A percentile compares a stretch with the other conserved stretches of the same genome.
Evolutionary conservation across 2,113 vertebrate genomes (phyloP).

Genomic region (Monopterus albus): DNA sequence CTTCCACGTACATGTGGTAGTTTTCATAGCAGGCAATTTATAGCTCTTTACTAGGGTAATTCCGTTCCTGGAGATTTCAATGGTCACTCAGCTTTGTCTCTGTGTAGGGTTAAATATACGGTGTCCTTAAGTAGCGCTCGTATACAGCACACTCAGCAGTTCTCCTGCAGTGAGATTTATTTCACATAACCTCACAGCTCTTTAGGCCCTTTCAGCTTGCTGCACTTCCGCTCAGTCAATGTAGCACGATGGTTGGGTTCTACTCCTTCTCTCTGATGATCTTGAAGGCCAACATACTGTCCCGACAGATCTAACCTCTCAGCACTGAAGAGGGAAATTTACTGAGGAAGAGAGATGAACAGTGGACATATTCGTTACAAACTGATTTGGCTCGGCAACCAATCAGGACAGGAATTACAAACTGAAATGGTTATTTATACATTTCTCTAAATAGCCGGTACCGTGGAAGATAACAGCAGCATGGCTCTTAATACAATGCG

Average conservation of each 20-base stretch:
- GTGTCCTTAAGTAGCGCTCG: background rate
- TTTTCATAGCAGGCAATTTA: background rate
- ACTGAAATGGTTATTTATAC: background rate
- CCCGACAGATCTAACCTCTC: background rate
- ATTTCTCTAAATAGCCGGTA: background rate
- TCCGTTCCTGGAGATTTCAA: conserved; percentile 10
- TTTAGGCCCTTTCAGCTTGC: background rate
- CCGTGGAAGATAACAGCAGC: background rate
- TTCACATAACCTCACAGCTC: conserved; percentile 5
- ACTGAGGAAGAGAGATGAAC: conserved; percentile 13
- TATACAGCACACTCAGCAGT: background rate
- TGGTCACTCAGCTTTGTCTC: background rate
- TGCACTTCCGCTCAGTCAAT: conserved; percentile 3
- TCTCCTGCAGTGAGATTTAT: background rate
- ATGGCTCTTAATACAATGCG: background rate
- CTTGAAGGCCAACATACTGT: background rate
- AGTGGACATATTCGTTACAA: conserved; percentile 25
- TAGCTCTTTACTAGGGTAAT: background rate
- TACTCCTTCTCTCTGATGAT: conserved; percentile 6
- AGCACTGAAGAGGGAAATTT: background rate
- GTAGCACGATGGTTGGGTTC: background rate
- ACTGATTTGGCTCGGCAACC: too few species aligned
- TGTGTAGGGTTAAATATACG: background rate
- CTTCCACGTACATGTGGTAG: background rate
- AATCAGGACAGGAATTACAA: too few species aligned